These are phyloP conservation scores for Tiphia femorata DNA, from an alignment of 2,888 invertebrate genomes.

Conservation along the genomic window DNA sequence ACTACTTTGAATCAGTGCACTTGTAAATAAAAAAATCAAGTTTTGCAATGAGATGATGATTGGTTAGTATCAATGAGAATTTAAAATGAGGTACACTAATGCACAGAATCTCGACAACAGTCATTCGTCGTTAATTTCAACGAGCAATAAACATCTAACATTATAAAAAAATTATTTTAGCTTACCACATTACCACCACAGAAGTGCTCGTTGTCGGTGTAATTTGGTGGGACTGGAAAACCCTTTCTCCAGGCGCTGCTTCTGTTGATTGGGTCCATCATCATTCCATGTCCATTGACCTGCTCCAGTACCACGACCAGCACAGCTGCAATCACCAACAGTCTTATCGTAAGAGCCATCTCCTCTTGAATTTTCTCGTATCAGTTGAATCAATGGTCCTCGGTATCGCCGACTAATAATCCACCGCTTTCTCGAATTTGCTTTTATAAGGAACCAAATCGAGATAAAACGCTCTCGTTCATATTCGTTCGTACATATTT, in stretches of 20 bases:
- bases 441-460: too few relatives aligned
- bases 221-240: conserved; percentile 69
- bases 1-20: too few relatives aligned
- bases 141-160: not conserved
- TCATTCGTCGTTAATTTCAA: not conserved
- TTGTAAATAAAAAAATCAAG: too few relatives aligned
- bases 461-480: too few relatives aligned
- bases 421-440: too few relatives aligned
- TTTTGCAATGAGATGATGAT: too few relatives aligned
- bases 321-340: conserved; percentile 6
- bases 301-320: conserved; percentile 13
- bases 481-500: too few relatives aligned
- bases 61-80: too few relatives aligned
- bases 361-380: not conserved
- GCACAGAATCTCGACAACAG: too few relatives aligned
- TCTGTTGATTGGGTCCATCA: conserved; percentile 71
- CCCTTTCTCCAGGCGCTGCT: conserved; percentile 72
- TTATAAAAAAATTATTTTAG: not conserved
- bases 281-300: conserved; percentile 71
- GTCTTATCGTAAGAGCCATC: conserved; percentile 22
- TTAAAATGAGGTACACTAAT: too few relatives aligned
- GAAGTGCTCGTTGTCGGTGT: conserved; percentile 71
- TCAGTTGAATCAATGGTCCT: too few relatives aligned
- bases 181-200: conserved; percentile 71
- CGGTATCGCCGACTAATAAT: too few relatives aligned